Percentiles rank a stretch among this genome's conserved stretches.
These are phyloP conservation scores for Hymenopus coronatus DNA, from an alignment of 2,888 invertebrate species.

Conservation along the genomic window DNA sequence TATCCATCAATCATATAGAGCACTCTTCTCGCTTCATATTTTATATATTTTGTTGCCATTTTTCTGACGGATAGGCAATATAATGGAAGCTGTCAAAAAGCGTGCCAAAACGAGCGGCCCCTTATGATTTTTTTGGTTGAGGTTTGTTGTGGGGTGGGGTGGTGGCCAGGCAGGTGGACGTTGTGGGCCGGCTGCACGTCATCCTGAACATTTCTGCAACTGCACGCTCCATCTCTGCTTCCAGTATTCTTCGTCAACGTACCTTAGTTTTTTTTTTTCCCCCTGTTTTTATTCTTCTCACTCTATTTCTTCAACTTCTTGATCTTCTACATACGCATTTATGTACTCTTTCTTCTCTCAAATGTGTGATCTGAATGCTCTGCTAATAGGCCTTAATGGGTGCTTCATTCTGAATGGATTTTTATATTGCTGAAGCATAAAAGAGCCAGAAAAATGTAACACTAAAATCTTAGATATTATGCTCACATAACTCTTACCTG, in stretches of 20 bases:
- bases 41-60: slow-evolving; percentile 15
- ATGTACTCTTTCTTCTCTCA: not conserved
- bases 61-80: slow-evolving; percentile 13
- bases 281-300: not conserved
- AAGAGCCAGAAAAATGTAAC: too few relatives aligned
- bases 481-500: too few relatives aligned
- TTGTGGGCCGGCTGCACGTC: not conserved
- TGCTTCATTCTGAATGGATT: too few relatives aligned
- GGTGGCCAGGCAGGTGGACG: slow-evolving; percentile 3
- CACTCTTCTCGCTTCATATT: slow-evolving; percentile 15
- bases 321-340: not conserved
- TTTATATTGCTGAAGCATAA: too few relatives aligned
- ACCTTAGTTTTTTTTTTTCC: not conserved
- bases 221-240: not conserved
- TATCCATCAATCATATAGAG: slow-evolving; percentile 11
- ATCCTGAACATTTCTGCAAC: not conserved
- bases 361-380: too few relatives aligned
- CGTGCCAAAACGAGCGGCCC: slow-evolving; percentile 10
- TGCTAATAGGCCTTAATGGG: too few relatives aligned
- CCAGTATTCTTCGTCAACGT: not conserved
- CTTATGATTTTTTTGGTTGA: not conserved
- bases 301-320: not conserved
- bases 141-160: not conserved
- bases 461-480: too few relatives aligned
- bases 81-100: slow-evolving; percentile 17